phyloP scores from a whole-genome alignment of 2,113 vertebrate species.

The Hippoglossus stenolepis region DNA sequence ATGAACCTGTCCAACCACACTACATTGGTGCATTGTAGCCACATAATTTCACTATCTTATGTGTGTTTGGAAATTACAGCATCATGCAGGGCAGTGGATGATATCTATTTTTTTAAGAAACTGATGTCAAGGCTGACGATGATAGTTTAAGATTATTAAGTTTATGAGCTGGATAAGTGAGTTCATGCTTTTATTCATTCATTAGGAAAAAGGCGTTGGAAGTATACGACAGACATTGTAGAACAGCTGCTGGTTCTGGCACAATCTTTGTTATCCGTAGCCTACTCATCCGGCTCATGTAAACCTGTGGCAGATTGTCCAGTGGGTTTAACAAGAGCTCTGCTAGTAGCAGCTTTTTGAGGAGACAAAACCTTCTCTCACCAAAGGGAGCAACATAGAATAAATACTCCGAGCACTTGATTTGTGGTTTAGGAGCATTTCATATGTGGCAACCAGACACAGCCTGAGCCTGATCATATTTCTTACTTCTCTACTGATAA shows the following conservation, averaged over 20 bases:
- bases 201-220: not conserved
- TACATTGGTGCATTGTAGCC: too few relatives aligned
- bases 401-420: not conserved
- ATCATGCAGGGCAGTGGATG: too few relatives aligned
- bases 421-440: too few relatives aligned
- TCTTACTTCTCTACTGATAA: too few relatives aligned
- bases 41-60: too few relatives aligned
- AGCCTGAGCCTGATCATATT: too few relatives aligned
- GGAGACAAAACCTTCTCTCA: not conserved
- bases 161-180: not conserved
- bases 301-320: slow-evolving; percentile 7
- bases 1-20: too few relatives aligned
- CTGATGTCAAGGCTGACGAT: not conserved
- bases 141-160: not conserved
- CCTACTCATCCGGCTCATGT: slow-evolving; percentile 4
- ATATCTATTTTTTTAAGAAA: too few relatives aligned
- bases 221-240: not conserved
- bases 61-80: too few relatives aligned
- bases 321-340: not conserved
- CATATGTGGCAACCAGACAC: too few relatives aligned
- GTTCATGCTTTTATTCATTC: slow-evolving; percentile 2
- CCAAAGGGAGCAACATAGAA: not conserved
- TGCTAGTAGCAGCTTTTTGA: not conserved
- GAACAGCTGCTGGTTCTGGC: not conserved
- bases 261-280: not conserved